Conservation (phyloP, 1,140 invertebrate genomes). For the Homalodisca vitripennis region DNA sequence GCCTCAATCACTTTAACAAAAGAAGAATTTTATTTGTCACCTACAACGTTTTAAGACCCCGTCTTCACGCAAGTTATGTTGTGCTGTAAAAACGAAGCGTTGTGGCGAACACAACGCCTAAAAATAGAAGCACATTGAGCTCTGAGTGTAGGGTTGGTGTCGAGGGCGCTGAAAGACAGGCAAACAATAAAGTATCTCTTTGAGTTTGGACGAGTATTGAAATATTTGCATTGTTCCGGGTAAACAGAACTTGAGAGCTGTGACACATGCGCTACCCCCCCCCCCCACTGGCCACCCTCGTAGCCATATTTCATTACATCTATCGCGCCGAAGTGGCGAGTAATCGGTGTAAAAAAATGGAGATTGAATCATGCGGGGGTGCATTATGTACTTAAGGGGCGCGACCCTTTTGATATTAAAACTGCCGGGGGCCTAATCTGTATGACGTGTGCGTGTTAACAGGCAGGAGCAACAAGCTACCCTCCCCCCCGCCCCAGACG, state of each 20-base stretch:
- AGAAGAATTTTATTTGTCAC: too few relatives aligned
- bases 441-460: conserved; percentile 13
- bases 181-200: conserved; percentile 5
- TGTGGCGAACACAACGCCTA: too few relatives aligned
- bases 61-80: too few relatives aligned
- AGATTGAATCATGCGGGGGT: conserved; percentile 21
- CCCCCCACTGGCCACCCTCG: not conserved
- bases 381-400: conserved; percentile 25
- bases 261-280: conserved; percentile 12
- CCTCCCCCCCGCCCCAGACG: not conserved
- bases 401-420: conserved; percentile 25
- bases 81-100: too few relatives aligned
- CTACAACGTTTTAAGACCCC: too few relatives aligned
- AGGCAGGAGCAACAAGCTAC: conserved; percentile 14
- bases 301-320: conserved; percentile 28
- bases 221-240: conserved; percentile 18
- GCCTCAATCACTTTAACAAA: too few relatives aligned
- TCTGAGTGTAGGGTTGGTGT: too few relatives aligned
- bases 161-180: not conserved
- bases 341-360: conserved; percentile 18
- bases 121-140: too few relatives aligned
- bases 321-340: not conserved
- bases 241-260: not conserved
- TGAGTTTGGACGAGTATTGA: not conserved
- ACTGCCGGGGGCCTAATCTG: conserved; percentile 14